These are phyloP conservation scores for Malthinus flaveolus DNA, from an alignment of 2,888 invertebrate species.

Conservation along the genomic window DNA sequence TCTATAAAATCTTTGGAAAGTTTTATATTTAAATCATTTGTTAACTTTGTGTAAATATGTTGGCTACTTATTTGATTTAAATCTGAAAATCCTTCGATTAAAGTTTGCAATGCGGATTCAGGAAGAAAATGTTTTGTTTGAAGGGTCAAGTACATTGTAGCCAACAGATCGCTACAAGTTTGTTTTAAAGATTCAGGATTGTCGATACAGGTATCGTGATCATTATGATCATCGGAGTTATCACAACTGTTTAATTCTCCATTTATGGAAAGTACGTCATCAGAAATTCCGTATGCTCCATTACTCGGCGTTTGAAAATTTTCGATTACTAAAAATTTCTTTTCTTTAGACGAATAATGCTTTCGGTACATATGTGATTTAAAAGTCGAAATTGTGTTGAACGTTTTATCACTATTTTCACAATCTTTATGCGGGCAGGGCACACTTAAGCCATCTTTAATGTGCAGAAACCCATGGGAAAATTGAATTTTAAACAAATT, in stretches of 20 bases:
- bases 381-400: background rate
- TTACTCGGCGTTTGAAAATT: background rate
- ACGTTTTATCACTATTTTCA: background rate
- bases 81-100: constrained; percentile 11
- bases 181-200: background rate
- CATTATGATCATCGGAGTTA: background rate
- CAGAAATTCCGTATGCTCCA: background rate
- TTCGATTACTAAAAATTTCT: background rate
- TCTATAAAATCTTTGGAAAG: background rate
- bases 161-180: background rate
- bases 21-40: background rate
- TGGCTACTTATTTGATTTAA: background rate
- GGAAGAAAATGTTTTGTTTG: constrained; percentile 12
- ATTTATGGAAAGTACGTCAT: background rate
- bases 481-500: background rate
- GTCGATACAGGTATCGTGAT: background rate
- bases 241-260: background rate
- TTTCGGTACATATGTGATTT: constrained; percentile 3
- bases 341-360: background rate
- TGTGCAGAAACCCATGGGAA: background rate
- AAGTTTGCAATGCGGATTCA: constrained; percentile 9
- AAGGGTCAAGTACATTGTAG: constrained; percentile 7
- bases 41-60: background rate
- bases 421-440: background rate
- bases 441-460: background rate